phyloP scores from a whole-genome alignment of 1,140 invertebrate genomes.

The Sitophilus oryzae region DNA sequence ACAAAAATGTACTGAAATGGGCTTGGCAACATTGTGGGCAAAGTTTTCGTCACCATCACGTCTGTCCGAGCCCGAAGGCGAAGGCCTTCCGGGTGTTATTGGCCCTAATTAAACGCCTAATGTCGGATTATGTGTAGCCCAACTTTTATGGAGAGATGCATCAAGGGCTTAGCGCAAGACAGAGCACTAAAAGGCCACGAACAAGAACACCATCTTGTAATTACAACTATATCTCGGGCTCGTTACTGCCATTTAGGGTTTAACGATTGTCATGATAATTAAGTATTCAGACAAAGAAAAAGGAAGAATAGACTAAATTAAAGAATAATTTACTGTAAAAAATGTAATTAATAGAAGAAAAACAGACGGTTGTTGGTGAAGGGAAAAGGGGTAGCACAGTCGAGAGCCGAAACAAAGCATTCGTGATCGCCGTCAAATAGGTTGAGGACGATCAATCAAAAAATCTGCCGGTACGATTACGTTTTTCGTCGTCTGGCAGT shows the following conservation, averaged over 20 bases:
- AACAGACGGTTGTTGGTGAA: no score
- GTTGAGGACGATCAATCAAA: background rate
- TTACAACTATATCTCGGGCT: constrained; percentile 1
- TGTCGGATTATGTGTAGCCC: constrained; percentile 24
- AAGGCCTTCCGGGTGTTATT: constrained; percentile 18
- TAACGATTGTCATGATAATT: no score
- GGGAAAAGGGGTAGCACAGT: no score
- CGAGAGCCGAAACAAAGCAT: background rate
- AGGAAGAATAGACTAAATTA: no score
- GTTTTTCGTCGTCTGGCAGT: background rate
- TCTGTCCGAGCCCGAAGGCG: background rate
- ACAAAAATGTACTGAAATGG: background rate
- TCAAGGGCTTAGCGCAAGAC: constrained; percentile 19
- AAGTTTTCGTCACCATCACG: background rate
- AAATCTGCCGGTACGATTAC: background rate
- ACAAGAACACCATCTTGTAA: constrained; percentile 1
- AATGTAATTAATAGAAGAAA: no score
- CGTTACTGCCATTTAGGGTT: background rate
- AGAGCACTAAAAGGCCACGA: constrained; percentile 9
- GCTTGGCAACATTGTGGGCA: background rate
- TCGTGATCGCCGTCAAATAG: background rate
- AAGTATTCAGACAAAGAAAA: no score
- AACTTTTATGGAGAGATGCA: constrained; percentile 25
- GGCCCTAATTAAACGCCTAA: constrained; percentile 25
- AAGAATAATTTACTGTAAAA: no score